Percentiles rank a stretch among this genome's conserved stretches.
phyloP scores from a whole-genome alignment of 2,113 vertebrate species.

The Rhabdomys dilectus region DNA sequence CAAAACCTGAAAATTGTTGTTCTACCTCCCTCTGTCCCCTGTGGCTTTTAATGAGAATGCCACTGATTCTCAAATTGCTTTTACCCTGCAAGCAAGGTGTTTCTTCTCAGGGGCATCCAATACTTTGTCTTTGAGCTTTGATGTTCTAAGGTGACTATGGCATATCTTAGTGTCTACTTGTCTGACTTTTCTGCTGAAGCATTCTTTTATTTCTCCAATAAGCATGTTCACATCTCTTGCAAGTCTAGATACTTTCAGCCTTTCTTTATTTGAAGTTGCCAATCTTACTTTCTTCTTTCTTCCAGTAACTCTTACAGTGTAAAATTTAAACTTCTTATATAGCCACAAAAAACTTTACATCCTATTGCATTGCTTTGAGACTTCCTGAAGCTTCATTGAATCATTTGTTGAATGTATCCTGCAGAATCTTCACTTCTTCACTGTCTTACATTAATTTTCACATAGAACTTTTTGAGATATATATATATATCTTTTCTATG shows the following conservation, averaged over 20 bases:
- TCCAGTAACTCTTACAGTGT: too few relatives aligned
- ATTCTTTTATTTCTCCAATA: neutral
- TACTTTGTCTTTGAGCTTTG: neutral
- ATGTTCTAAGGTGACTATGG: neutral
- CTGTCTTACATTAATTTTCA: neutral
- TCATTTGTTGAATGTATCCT: neutral
- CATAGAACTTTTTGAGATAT: neutral
- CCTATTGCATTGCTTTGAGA: too few relatives aligned
- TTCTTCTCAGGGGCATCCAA: neutral
- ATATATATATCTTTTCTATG: neutral
- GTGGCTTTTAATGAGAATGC: neutral
- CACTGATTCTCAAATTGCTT: conserved; percentile 13
- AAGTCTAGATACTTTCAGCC: neutral
- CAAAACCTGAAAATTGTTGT: conserved; percentile 44
- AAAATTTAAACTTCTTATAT: neutral
- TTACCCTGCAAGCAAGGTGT: neutral
- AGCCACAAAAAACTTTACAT: neutral
- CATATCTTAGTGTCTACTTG: neutral
- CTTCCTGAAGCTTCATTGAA: neutral
- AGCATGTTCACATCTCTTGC: neutral
- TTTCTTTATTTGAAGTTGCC: neutral
- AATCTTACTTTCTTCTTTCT: rapidly evolving
- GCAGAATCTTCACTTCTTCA: neutral
- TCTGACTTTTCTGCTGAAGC: neutral
- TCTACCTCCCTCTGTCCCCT: neutral